Conservation (phyloP, 2,888 invertebrate genomes). For the Calliphora vomitoria region DNA sequence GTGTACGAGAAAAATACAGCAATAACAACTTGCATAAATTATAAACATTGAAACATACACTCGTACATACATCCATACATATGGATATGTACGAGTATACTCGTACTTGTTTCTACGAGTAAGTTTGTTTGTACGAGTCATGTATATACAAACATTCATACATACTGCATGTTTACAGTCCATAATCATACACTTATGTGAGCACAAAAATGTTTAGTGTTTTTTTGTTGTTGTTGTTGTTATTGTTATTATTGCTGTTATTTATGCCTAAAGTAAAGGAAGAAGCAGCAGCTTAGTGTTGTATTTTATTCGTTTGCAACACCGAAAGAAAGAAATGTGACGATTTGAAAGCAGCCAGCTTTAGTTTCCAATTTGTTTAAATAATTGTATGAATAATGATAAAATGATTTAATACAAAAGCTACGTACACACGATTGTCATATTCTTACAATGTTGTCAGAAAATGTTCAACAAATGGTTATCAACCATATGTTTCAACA, state of each 20-base stretch:
- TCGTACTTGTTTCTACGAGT: too few species aligned
- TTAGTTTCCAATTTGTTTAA: too few species aligned
- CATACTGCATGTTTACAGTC: constrained; percentile 56
- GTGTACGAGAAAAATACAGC: constrained; percentile 11
- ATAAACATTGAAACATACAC: constrained; percentile 34
- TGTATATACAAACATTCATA: neutral
- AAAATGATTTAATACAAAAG: too few species aligned
- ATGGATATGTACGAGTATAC: too few species aligned
- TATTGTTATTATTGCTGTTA: constrained; percentile 31
- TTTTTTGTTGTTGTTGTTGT: neutral
- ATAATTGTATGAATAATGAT: too few species aligned
- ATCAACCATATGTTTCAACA: too few species aligned
- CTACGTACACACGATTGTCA: too few species aligned
- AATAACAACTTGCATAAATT: constrained; percentile 67
- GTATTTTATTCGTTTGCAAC: neutral
- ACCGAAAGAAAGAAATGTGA: constrained; percentile 19
- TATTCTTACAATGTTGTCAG: too few species aligned
- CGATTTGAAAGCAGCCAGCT: neutral
- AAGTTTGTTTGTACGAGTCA: too few species aligned
- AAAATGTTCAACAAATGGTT: too few species aligned
- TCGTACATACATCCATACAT: too few species aligned
- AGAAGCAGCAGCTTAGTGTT: constrained; percentile 31
- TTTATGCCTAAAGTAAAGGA: constrained; percentile 27
- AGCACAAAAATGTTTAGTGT: constrained; percentile 47
- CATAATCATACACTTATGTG: constrained; percentile 66